These are phyloP conservation scores for Platyrinchus mystaceus DNA, from an alignment of 2,797 vertebrate genomes.

Conservation along the genomic window DNA sequence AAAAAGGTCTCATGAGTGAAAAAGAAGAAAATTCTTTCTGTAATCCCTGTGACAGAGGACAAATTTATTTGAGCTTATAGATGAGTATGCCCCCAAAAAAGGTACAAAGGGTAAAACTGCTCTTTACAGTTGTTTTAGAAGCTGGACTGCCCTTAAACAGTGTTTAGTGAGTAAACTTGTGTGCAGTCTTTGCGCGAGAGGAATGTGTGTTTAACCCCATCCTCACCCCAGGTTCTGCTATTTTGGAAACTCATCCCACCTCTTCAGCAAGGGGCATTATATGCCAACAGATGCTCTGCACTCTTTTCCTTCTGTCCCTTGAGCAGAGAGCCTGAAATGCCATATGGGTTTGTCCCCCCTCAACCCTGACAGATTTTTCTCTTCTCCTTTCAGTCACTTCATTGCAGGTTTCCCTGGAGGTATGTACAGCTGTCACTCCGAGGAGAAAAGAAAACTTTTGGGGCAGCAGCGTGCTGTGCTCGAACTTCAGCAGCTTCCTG, in stretches of 20 bases:
- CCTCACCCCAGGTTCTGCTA: background rate
- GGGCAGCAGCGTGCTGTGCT: fast-evolving
- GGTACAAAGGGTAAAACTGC: background rate
- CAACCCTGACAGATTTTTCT: background rate
- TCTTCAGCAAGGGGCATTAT: background rate
- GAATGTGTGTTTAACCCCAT: background rate
- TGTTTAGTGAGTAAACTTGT: background rate
- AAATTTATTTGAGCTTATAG: background rate
- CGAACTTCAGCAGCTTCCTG: background rate
- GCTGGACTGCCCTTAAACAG: background rate
- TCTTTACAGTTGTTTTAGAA: background rate
- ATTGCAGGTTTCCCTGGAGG: background rate
- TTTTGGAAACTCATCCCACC: background rate
- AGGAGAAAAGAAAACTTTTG: background rate
- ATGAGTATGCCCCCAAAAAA: fast-evolving
- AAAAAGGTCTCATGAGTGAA: background rate
- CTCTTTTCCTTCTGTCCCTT: background rate
- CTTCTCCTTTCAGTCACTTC: background rate
- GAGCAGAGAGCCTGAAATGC: background rate
- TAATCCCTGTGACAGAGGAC: background rate
- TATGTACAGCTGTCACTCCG: background rate
- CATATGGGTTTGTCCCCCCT: background rate
- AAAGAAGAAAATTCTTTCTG: background rate
- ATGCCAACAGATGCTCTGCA: background rate
- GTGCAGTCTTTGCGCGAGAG: background rate